Percentiles rank a stretch among this genome's conserved stretches.
Conservation (phyloP, 2,797 vertebrate species). For the Pangasius macronema region DNA sequence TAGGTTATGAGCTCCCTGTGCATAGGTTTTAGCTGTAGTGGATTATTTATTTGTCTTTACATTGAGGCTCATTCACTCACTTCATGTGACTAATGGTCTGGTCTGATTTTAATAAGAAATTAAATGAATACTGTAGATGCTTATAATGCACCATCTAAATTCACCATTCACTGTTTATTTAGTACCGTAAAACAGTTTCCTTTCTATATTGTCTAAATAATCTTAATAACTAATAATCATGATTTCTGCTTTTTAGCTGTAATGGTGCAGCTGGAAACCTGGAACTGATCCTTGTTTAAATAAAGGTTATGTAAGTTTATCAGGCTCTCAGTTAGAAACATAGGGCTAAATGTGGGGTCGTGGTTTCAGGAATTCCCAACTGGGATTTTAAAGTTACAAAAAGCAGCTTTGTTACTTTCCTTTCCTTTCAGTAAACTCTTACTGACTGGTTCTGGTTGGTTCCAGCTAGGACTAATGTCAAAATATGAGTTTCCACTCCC, state of each 20-base stretch:
- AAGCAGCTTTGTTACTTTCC: background rate
- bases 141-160: background rate
- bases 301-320: background rate
- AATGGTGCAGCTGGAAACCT: background rate
- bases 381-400: background rate
- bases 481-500: background rate
- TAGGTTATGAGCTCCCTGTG: background rate
- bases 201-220: background rate
- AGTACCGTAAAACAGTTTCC: background rate
- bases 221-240: background rate
- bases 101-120: background rate
- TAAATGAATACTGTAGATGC: background rate
- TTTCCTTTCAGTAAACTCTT: background rate
- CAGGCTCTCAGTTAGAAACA: background rate
- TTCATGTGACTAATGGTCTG: background rate
- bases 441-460: background rate
- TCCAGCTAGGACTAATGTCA: background rate
- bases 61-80: background rate
- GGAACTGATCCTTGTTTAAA: background rate
- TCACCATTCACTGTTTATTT: background rate
- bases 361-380: background rate
- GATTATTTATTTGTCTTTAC: background rate
- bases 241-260: background rate
- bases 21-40: background rate
- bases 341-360: background rate